phyloP scores from a whole-genome alignment of 2,797 vertebrate genomes.

The Paedocypris micromegethes region DNA sequence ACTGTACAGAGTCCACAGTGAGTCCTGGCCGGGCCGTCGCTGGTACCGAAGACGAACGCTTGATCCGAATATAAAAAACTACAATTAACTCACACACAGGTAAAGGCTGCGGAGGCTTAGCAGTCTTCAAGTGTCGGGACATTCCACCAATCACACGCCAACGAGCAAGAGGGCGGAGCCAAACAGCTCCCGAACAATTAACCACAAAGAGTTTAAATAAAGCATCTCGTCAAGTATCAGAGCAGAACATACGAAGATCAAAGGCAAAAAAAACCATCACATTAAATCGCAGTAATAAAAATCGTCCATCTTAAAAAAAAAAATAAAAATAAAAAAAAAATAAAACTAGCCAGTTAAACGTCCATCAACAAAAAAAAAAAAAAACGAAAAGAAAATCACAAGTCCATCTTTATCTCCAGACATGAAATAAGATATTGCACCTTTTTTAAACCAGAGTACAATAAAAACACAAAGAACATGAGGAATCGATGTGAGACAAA shows the following conservation, averaged over 20 bases:
- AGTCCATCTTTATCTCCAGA: slow-evolving; percentile 78
- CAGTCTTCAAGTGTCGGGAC: slow-evolving; percentile 68
- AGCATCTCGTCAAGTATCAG: slow-evolving; percentile 87
- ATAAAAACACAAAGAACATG: slow-evolving; percentile 80
- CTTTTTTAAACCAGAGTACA: slow-evolving; percentile 77
- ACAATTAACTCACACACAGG: slow-evolving; percentile 75
- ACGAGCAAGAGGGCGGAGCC: slow-evolving; percentile 61
- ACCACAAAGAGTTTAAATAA: slow-evolving; percentile 87
- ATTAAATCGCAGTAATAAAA: slow-evolving; percentile 71
- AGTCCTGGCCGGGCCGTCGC: slow-evolving; percentile 61
- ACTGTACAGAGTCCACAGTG: slow-evolving; percentile 66
- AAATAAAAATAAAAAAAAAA: slow-evolving; percentile 44
- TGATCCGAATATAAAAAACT: slow-evolving; percentile 77
- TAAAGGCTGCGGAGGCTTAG: slow-evolving; percentile 72
- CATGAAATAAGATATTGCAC: slow-evolving; percentile 82
- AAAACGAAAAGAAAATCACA: slow-evolving; percentile 33
- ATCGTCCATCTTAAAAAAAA: not conserved
- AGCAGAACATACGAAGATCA: slow-evolving; percentile 78
- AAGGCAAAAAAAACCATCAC: slow-evolving; percentile 64
- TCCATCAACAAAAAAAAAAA: slow-evolving; percentile 77
- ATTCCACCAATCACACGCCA: slow-evolving; percentile 77
- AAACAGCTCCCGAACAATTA: slow-evolving; percentile 68
- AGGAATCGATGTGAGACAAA: slow-evolving; percentile 74
- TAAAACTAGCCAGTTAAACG: slow-evolving; percentile 77
- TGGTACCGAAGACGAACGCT: slow-evolving; percentile 77